Conservation (phyloP, 2,113 vertebrate species). For the Passer montanus region DNA sequence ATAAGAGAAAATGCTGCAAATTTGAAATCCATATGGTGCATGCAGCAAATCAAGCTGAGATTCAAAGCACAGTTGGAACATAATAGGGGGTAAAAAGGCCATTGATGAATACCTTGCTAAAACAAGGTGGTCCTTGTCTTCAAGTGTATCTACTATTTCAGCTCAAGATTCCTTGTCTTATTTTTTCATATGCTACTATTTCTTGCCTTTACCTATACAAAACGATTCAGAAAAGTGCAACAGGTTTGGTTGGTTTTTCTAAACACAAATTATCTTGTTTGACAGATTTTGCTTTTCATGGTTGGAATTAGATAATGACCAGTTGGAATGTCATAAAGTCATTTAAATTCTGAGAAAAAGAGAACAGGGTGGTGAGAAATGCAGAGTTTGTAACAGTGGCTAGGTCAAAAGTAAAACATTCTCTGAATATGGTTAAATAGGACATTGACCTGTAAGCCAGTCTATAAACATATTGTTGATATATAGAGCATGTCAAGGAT, state of each 20-base stretch:
- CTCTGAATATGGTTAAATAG: not conserved
- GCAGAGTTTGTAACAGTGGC: not conserved
- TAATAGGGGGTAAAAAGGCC: too few relatives aligned
- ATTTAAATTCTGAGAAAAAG: not conserved
- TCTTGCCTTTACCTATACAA: not conserved
- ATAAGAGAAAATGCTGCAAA: not conserved
- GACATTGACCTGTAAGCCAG: not conserved
- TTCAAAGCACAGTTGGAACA: not conserved
- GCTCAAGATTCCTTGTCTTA: not conserved
- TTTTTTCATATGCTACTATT: not conserved
- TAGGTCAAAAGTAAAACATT: not conserved
- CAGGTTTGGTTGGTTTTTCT: accelerated
- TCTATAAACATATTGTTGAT: not conserved
- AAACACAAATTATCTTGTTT: not conserved
- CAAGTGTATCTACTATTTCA: not conserved
- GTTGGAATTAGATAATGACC: not conserved
- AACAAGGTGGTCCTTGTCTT: not conserved
- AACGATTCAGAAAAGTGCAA: not conserved
- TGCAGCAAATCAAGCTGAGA: not conserved
- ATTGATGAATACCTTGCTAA: not conserved
- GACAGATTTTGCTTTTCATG: not conserved
- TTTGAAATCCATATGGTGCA: not conserved
- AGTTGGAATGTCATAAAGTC: not conserved
- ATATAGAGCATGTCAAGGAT: not conserved
- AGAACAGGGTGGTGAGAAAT: not conserved